Conservation (phyloP, 2,797 vertebrate genomes). For the Alca torda region DNA sequence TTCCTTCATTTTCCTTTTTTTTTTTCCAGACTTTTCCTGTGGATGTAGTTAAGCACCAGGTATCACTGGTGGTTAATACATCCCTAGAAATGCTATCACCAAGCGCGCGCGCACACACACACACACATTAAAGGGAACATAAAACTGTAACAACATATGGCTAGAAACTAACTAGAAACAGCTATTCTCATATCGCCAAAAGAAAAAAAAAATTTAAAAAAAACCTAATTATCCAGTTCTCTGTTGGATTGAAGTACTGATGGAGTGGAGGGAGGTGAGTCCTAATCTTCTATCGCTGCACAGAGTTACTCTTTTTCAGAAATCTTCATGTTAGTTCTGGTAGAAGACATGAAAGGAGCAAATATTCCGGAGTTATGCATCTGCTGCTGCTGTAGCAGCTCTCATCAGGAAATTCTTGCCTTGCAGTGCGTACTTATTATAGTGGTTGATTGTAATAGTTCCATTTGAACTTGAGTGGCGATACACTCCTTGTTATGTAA, state of each 20-base stretch:
- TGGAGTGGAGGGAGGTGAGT: neutral
- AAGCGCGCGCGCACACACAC: no score
- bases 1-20: neutral
- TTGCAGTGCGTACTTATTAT: neutral
- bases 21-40: neutral
- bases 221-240: neutral
- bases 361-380: neutral
- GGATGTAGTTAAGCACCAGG: neutral
- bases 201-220: neutral
- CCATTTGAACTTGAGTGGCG: neutral
- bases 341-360: neutral
- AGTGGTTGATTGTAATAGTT: neutral
- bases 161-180: neutral
- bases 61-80: neutral
- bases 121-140: neutral
- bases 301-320: neutral
- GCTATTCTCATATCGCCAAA: neutral
- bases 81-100: neutral
- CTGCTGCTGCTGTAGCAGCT: neutral
- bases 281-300: neutral
- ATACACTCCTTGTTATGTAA: slow-evolving; percentile 8
- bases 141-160: neutral
- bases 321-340: neutral
- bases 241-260: neutral
- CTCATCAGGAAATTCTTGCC: neutral